Percentiles rank a stretch among this genome's conserved stretches.
Conservation (phyloP, 2,113 vertebrate genomes). For the Danionella cerebrum region DNA sequence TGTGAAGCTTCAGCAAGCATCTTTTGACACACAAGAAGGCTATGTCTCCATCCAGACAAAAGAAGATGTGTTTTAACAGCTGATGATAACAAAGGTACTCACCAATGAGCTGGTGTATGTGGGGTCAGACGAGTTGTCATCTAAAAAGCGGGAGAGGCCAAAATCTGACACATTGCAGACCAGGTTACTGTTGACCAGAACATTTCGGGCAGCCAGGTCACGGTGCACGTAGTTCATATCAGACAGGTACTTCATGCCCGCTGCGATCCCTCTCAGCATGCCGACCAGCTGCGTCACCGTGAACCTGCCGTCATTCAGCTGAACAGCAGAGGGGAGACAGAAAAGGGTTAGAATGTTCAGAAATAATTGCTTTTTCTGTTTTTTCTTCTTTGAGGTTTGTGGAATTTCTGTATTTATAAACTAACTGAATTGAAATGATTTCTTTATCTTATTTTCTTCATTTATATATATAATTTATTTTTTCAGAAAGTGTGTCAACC, state of each 20-base stretch:
- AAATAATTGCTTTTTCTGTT: too few species aligned
- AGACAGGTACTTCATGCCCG: constrained; percentile 95
- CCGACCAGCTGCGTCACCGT: constrained; percentile 94
- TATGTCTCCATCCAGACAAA: too few species aligned
- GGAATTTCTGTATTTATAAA: too few species aligned
- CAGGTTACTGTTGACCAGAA: constrained; percentile 96
- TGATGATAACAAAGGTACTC: not conserved
- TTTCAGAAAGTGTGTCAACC: too few species aligned
- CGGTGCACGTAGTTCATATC: constrained; percentile 97
- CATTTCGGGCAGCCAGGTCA: constrained; percentile 90
- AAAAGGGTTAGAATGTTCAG: constrained; percentile 4
- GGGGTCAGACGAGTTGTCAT: constrained; percentile 86
- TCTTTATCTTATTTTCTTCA: too few species aligned
- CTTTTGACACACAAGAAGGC: too few species aligned
- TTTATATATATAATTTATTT: too few species aligned
- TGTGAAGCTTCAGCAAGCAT: too few species aligned
- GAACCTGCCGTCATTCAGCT: constrained; percentile 95
- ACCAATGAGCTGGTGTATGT: constrained; percentile 95
- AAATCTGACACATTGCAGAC: constrained; percentile 98
- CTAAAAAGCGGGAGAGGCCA: constrained; percentile 88
- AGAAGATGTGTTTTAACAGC: not conserved
- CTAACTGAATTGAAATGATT: too few species aligned
- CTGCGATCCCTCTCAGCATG: constrained; percentile 88
- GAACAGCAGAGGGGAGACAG: not conserved
- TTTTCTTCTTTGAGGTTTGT: too few species aligned